Percentiles rank a stretch among this genome's conserved stretches.
Evolutionary conservation across 2,888 invertebrate species (phyloP).

Genomic region (Melieria picta): DNA sequence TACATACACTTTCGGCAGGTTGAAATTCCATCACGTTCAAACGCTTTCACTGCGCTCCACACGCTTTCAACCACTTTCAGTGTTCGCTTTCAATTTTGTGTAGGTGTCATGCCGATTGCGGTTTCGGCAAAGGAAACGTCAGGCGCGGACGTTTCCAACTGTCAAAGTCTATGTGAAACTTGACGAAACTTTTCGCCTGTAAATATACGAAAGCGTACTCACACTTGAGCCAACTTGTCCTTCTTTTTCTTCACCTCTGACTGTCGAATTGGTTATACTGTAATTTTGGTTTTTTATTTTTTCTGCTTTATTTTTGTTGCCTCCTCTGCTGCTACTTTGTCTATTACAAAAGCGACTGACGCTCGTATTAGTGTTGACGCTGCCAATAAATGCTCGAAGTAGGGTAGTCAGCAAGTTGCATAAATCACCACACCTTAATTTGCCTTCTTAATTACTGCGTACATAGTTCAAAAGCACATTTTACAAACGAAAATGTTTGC

Average conservation of each 20-base stretch:
- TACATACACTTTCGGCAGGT: slow-evolving; percentile 5
- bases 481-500: background rate
- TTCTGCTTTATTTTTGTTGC: slow-evolving; percentile 12
- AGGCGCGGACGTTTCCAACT: slow-evolving; percentile 12
- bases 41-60: background rate
- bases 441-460: slow-evolving; percentile 37
- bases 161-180: slow-evolving; percentile 54
- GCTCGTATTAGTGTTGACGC: no score
- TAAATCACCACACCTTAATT: slow-evolving; percentile 65
- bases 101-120: background rate
- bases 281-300: slow-evolving; percentile 25
- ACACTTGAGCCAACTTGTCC: slow-evolving; percentile 19
- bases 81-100: background rate
- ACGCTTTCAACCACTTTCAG: no score
- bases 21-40: background rate
- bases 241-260: slow-evolving; percentile 31
- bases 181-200: slow-evolving; percentile 50
- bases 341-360: no score
- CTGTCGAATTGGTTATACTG: slow-evolving; percentile 12
- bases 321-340: no score
- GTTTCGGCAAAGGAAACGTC: background rate
- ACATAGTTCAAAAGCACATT: background rate
- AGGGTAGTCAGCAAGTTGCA: slow-evolving; percentile 49
- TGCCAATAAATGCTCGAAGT: no score
- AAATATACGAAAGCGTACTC: slow-evolving; percentile 39